A percentile compares a stretch with the other conserved stretches of the same genome.
These are phyloP conservation scores for Clarias laeviceps DNA, from an alignment of 2,797 vertebrate species.

Conservation along the genomic window DNA sequence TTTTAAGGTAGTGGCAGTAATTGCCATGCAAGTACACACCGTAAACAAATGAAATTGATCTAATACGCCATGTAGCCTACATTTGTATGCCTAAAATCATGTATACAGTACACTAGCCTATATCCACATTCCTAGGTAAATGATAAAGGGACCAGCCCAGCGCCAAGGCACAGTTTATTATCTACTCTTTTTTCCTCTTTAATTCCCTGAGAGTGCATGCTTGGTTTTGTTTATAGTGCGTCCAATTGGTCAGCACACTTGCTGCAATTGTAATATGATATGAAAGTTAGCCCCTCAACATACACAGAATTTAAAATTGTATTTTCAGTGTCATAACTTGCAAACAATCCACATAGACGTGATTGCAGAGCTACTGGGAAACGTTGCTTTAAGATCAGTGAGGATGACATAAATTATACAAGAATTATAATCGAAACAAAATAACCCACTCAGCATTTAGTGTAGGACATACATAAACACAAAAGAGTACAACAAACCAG, in stretches of 20 bases:
- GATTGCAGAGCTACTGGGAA: neutral
- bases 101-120: neutral
- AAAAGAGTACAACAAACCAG: neutral
- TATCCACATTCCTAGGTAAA: neutral
- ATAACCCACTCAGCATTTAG: neutral
- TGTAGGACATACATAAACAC: no score
- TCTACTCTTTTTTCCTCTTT: neutral
- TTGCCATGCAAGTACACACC: neutral
- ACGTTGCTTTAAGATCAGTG: neutral
- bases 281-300: no score
- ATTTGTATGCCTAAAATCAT: neutral
- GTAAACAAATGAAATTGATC: neutral
- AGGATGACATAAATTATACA: neutral
- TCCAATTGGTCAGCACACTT: neutral
- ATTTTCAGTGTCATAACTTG: neutral
- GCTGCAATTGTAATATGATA: neutral
- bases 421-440: neutral
- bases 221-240: neutral
- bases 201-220: neutral
- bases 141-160: neutral
- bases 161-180: neutral
- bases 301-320: neutral
- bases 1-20: neutral
- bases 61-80: neutral
- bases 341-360: neutral